Conservation (phyloP, 2,888 invertebrate genomes). For the Latrodectus hesperus region DNA sequence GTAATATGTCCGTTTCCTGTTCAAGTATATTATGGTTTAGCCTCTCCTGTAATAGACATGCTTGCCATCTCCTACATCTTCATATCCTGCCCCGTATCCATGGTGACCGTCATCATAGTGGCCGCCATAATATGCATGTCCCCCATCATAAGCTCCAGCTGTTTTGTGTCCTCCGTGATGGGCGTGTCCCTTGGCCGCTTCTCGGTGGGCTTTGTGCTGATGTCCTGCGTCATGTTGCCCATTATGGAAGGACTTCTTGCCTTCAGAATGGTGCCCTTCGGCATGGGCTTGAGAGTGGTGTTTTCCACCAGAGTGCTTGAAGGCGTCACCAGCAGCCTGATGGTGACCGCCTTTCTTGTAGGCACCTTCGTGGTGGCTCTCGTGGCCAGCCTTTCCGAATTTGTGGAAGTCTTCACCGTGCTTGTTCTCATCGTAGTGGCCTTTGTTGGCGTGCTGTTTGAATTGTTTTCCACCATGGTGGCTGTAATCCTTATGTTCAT, state of each 20-base stretch:
- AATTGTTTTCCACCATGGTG: constrained; percentile 62
- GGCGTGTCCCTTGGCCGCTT: constrained; percentile 44
- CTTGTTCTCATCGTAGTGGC: constrained; percentile 58
- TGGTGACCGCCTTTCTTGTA: constrained; percentile 62
- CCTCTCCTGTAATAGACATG: constrained; percentile 54
- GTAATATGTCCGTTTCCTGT: no score
- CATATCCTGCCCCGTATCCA: constrained; percentile 40
- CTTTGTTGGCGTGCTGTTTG: constrained; percentile 57
- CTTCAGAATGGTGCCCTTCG: constrained; percentile 53
- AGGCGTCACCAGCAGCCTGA: constrained; percentile 37
- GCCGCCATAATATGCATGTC: constrained; percentile 19
- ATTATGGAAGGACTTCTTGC: constrained; percentile 44
- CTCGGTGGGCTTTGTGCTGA: constrained; percentile 47
- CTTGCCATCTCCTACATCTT: constrained; percentile 39
- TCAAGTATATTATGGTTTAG: background rate
- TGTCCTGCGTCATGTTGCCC: constrained; percentile 42
- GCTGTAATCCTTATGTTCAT: constrained; percentile 58
- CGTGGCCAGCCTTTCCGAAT: constrained; percentile 53
- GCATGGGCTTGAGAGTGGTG: constrained; percentile 33
- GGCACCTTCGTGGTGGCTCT: constrained; percentile 38
- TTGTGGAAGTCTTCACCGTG: constrained; percentile 62
- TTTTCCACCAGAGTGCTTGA: constrained; percentile 43
- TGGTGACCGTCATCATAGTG: constrained; percentile 13
- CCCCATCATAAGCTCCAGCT: constrained; percentile 27
- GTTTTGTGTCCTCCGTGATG: constrained; percentile 41